A percentile compares a stretch with the other conserved stretches of the same genome.
phyloP scores from a whole-genome alignment of 2,888 invertebrate species.

The Drosophila bunnanda region DNA sequence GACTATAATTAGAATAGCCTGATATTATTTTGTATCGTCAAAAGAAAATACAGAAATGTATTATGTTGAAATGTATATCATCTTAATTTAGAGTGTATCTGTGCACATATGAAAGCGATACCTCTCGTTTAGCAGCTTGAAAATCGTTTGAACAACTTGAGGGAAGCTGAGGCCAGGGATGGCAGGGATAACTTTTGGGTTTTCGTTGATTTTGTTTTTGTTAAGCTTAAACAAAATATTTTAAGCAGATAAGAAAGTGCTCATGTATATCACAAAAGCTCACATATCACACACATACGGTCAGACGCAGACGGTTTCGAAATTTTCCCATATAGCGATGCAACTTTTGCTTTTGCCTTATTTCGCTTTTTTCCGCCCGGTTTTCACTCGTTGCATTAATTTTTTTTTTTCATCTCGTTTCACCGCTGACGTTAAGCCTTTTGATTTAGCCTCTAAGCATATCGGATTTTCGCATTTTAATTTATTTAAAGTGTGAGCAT shows the following conservation, averaged over 20 bases:
- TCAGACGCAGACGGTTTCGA: conserved; percentile 5
- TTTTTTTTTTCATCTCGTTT: background rate
- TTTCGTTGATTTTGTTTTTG: conserved; percentile 60
- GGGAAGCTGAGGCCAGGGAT: background rate
- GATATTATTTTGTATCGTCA: too few species aligned
- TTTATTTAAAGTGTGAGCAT: conserved; percentile 50
- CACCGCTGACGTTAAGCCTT: conserved; percentile 43
- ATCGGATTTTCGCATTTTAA: conserved; percentile 57
- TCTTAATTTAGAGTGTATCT: background rate
- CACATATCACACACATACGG: conserved; percentile 58
- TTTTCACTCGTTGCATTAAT: background rate
- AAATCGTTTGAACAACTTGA: conserved; percentile 60
- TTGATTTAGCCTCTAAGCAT: conserved; percentile 51
- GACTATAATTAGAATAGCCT: too few species aligned
- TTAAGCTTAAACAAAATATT: conserved; percentile 74
- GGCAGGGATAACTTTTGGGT: conserved; percentile 61
- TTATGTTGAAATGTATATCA: background rate
- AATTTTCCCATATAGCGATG: conserved; percentile 46
- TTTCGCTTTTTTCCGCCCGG: conserved; percentile 12
- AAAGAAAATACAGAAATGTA: background rate
- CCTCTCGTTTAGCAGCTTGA: conserved; percentile 56
- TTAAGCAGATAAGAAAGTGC: conserved; percentile 76
- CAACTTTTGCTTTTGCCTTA: conserved; percentile 53
- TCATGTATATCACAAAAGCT: conserved; percentile 43
- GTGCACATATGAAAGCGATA: conserved; percentile 35